Conservation (phyloP, 2,113 vertebrate genomes). For the Pseudois nayaur region DNA sequence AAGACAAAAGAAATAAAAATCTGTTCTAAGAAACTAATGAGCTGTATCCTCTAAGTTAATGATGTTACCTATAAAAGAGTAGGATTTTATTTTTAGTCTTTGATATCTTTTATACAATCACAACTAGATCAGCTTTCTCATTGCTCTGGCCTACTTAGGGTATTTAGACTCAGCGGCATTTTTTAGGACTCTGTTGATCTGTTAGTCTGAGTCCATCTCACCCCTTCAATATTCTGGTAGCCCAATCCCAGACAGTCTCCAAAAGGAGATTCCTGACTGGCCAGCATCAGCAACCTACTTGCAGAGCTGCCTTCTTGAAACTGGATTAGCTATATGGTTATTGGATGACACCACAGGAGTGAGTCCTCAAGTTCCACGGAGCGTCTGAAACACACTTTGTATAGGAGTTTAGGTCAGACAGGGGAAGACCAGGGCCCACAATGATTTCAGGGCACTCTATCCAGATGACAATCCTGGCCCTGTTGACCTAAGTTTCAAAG, state of each 20-base stretch:
- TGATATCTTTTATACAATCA: not conserved
- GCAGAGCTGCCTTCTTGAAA: not conserved
- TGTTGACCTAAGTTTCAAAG: not conserved
- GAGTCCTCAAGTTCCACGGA: not conserved
- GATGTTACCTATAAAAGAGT: not conserved
- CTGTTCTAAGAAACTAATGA: not conserved
- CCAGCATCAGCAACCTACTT: not conserved
- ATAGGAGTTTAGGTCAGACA: not conserved
- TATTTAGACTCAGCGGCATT: not conserved
- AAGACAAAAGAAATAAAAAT: not conserved
- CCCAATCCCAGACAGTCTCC: not conserved
- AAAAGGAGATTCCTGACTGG: not conserved
- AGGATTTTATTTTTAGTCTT: not conserved
- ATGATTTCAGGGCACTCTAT: not conserved
- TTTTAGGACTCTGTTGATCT: not conserved
- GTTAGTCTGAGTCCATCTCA: not conserved
- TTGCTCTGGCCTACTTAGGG: not conserved
- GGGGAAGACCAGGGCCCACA: accelerated
- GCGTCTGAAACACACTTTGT: not conserved
- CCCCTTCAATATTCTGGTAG: not conserved
- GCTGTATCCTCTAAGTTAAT: not conserved
- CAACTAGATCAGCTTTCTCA: not conserved
- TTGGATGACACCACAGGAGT: accelerated
- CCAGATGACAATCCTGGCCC: not conserved
- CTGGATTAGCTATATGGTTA: accelerated